A percentile compares a stretch with the other conserved stretches of the same genome.
These are phyloP conservation scores for Drosophila anomelani DNA, from an alignment of 2,888 invertebrate genomes.

Conservation along the genomic window DNA sequence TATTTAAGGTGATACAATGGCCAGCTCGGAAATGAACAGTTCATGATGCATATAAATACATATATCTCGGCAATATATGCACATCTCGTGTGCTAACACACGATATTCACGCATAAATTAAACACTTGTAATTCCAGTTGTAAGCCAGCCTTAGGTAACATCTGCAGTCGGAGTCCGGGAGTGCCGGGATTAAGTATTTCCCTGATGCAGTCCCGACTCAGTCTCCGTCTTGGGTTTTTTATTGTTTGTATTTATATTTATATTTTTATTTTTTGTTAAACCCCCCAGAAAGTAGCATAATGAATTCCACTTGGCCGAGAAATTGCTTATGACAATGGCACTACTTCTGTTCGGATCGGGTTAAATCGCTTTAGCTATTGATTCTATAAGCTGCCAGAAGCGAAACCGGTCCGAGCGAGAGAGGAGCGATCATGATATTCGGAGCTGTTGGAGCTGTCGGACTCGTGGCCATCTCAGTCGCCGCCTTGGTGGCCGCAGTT, in stretches of 20 bases:
- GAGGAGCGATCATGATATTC: background rate
- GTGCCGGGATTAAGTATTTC: background rate
- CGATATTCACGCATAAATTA: constrained; percentile 23
- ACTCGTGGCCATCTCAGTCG: background rate
- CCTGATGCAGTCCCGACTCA: background rate
- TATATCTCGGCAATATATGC: constrained; percentile 2
- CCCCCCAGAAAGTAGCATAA: background rate
- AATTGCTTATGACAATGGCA: background rate
- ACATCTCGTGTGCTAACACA: background rate
- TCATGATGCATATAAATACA: background rate
- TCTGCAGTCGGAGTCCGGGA: background rate
- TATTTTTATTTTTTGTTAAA: no score
- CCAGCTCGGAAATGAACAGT: background rate
- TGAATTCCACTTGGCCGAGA: background rate
- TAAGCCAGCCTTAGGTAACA: background rate
- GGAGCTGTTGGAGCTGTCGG: background rate
- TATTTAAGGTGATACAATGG: background rate
- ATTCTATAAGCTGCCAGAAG: constrained; percentile 3
- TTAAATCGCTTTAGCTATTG: constrained; percentile 12
- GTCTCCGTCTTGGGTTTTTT: background rate
- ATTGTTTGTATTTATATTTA: no score
- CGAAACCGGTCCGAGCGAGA: constrained; percentile 20
- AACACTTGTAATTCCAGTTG: constrained; percentile 10
- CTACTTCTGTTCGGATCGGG: constrained; percentile 9
- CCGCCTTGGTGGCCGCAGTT: constrained; percentile 55